phyloP scores from a whole-genome alignment of 2,113 vertebrate species.

The Antennarius striatus region DNA sequence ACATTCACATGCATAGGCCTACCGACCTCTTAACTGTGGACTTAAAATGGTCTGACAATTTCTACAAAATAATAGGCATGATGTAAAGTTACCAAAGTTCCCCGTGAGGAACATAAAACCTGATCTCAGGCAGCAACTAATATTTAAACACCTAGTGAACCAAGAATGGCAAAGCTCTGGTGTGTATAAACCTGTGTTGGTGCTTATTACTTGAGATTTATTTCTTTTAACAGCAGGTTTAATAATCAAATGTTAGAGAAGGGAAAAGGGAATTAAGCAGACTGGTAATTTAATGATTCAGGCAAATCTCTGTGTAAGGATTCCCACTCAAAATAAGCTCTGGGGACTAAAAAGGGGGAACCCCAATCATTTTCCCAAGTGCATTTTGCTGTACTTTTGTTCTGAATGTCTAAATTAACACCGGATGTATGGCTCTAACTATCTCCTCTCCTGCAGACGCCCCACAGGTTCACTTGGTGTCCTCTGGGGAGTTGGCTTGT shows the following conservation, averaged over 20 bases:
- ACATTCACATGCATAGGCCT: not conserved
- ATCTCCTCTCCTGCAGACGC: constrained; percentile 1
- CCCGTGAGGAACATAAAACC: too few relatives aligned
- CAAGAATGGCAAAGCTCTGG: not conserved
- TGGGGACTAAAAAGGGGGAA: not conserved
- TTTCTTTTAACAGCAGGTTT: not conserved
- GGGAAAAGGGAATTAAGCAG: not conserved
- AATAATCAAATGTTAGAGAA: not conserved
- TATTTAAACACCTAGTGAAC: not conserved
- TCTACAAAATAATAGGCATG: not conserved
- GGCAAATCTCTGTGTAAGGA: not conserved
- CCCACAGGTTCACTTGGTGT: constrained; percentile 18
- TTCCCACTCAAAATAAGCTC: not conserved
- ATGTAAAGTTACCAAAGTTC: constrained; percentile 4
- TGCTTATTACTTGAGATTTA: not conserved
- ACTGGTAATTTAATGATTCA: not conserved
- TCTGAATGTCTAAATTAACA: not conserved
- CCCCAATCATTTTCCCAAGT: not conserved
- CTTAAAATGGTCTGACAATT: not conserved
- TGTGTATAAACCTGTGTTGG: not conserved
- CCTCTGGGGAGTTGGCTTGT: constrained; percentile 17
- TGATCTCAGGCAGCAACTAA: too few relatives aligned
- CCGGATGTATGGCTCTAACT: not conserved
- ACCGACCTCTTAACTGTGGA: not conserved
- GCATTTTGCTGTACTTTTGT: not conserved